phyloP scores from a whole-genome alignment of 2,113 vertebrate genomes.

The Catharus minimus region DNA sequence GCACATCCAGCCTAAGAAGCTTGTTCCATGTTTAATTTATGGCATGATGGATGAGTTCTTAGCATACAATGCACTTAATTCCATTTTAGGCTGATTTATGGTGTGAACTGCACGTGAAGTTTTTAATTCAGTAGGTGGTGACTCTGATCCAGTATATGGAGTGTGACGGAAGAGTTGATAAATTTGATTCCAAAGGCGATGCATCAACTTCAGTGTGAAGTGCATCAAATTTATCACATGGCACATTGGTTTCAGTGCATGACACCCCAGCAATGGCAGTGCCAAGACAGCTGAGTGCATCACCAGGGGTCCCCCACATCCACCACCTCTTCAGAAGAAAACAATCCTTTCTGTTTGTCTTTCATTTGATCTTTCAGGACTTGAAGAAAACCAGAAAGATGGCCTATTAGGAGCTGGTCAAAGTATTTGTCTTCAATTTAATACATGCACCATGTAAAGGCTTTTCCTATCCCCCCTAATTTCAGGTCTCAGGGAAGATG shows the following conservation, averaged over 20 bases:
- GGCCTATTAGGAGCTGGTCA: neutral
- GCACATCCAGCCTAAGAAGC: neutral
- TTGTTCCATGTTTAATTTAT: constrained; percentile 61
- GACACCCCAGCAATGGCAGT: neutral
- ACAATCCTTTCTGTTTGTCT: neutral
- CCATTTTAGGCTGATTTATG: constrained; percentile 68
- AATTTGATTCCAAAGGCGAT: constrained; percentile 58
- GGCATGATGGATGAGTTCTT: constrained; percentile 52
- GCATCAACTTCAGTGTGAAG: constrained; percentile 51
- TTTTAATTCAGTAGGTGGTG: constrained; percentile 71
- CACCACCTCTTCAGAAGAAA: neutral
- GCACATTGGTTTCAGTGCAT: neutral
- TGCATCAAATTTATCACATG: constrained; percentile 17
- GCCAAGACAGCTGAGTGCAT: neutral
- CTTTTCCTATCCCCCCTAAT: neutral
- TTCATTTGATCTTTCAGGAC: neutral
- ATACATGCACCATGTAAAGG: neutral
- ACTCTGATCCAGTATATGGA: constrained; percentile 54
- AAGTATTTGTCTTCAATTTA: neutral
- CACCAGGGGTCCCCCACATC: neutral
- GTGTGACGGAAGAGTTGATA: constrained; percentile 37
- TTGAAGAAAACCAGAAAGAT: neutral
- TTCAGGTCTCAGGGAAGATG: neutral
- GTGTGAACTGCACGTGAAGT: constrained; percentile 52
- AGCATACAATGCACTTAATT: constrained; percentile 66